Base-by-base conservation (phyloP, 1,140 invertebrate genomes). In the Drosophila elegans region DNA sequence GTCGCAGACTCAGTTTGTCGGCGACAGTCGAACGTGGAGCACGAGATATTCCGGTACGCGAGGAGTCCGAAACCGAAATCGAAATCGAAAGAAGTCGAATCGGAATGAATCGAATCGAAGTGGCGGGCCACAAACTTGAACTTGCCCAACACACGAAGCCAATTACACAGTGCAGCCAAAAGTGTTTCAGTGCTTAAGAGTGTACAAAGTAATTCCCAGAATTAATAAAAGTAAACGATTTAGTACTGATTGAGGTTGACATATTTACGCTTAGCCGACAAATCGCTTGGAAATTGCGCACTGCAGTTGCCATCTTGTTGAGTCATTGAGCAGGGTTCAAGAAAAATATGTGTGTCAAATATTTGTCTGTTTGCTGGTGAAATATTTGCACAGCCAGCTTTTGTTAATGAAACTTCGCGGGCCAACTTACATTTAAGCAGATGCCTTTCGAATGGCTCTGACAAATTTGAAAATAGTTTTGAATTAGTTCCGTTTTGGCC, bases 91-190 rank as follows among this genome's bases (percentile, higher is more conserved):
- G 55, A 76, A 78, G 41, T 53, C 52, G 52, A 29, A 49, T 56
- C 53, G 38, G 51, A 64, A 45, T 48, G 39, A 29, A 38, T 63
- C 34, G 56, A 60, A 69, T 72, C 64, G 44, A 55, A 41, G 71
- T 53, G 64, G 36, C 60, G 57, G 78, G 75, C 73, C 48, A 78
- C 82, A 91, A 91, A 91, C 90, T 91, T 91, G 90, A 91, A 91
- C 90, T 91, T 91, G 83, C 57, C 34, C 38, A 63, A 56, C 66
- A 71, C 12, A 16, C 44, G 46, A 44, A 51, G 64, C 49, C 52
- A 61, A 52, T 63, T 68, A 53, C 52, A 49, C 39, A 53, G 42
- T 67, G 44, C 53, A 71, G n/a, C 16, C n/a, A 57, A 45, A 25
- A 56, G 49, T 64, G 69, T 62, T 57, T 46, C n/a, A 67, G 39